Evolutionary conservation across 2,113 vertebrate species (phyloP).

Genomic region (Verasper variegatus): DNA sequence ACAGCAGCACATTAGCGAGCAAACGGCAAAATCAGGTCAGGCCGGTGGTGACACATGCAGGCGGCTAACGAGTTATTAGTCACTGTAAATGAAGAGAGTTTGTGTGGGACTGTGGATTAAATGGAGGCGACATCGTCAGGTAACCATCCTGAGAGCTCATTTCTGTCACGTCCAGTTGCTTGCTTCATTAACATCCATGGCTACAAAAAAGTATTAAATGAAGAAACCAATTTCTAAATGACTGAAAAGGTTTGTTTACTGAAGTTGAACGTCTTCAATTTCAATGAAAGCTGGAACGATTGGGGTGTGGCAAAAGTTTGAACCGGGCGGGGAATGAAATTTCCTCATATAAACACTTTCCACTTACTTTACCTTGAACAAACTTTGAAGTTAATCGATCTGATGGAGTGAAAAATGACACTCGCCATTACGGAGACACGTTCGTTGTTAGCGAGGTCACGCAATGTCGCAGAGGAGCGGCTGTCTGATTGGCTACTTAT

Average conservation of each 20-base stretch:
- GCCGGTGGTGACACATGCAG: background rate
- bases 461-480: constrained; percentile 53
- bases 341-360: no score
- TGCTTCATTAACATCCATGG: no score
- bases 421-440: constrained; percentile 19
- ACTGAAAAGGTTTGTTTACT: no score
- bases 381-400: background rate
- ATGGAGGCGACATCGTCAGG: background rate
- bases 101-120: background rate
- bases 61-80: background rate
- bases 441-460: constrained; percentile 52
- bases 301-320: no score
- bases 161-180: background rate
- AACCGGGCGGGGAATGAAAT: no score
- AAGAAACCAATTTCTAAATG: no score
- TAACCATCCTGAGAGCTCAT: background rate
- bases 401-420: constrained; percentile 27
- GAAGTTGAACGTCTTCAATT: no score
- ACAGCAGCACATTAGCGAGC: background rate
- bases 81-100: background rate
- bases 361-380: background rate
- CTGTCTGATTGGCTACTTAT: constrained; percentile 76
- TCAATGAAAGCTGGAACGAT: no score
- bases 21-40: constrained; percentile 25
- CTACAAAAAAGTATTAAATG: no score